phyloP scores from a whole-genome alignment of 2,113 vertebrate species.

The Periophthalmus modestus region DNA sequence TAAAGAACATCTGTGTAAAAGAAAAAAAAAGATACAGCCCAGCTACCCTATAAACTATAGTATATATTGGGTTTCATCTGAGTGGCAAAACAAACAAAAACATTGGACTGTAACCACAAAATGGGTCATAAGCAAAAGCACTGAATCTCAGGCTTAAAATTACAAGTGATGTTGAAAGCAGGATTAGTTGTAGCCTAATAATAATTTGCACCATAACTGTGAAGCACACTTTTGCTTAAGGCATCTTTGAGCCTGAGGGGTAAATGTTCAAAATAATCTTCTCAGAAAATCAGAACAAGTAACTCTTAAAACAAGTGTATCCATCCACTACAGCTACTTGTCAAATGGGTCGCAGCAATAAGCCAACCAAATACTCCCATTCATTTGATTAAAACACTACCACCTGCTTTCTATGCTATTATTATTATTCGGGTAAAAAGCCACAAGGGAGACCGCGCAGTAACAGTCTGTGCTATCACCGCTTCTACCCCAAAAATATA shows the following conservation, averaged over 20 bases:
- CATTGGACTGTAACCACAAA: neutral
- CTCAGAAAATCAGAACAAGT: constrained; percentile 30
- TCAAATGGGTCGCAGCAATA: constrained; percentile 19
- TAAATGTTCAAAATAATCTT: constrained; percentile 29
- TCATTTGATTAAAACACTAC: constrained; percentile 62
- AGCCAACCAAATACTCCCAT: constrained; percentile 36
- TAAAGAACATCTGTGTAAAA: neutral
- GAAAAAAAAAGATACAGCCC: neutral
- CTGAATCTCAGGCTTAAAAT: constrained; percentile 35
- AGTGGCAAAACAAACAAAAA: neutral
- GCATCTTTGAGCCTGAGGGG: constrained; percentile 24
- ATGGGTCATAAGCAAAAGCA: neutral
- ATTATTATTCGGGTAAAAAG: constrained; percentile 57
- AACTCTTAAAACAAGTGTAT: constrained; percentile 13
- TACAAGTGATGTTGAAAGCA: constrained; percentile 39
- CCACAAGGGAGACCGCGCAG: constrained; percentile 38
- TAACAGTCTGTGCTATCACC: constrained; percentile 29
- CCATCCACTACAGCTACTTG: neutral
- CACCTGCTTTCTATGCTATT: constrained; percentile 58
- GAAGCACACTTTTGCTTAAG: constrained; percentile 36
- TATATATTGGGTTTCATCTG: neutral
- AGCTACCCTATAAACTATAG: neutral
- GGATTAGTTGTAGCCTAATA: constrained; percentile 24
- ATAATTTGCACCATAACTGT: constrained; percentile 37
- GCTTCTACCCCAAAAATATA: constrained; percentile 13